Evolutionary conservation across 2,888 invertebrate species (phyloP).

Genomic region (Camptogramma bilineatum): DNA sequence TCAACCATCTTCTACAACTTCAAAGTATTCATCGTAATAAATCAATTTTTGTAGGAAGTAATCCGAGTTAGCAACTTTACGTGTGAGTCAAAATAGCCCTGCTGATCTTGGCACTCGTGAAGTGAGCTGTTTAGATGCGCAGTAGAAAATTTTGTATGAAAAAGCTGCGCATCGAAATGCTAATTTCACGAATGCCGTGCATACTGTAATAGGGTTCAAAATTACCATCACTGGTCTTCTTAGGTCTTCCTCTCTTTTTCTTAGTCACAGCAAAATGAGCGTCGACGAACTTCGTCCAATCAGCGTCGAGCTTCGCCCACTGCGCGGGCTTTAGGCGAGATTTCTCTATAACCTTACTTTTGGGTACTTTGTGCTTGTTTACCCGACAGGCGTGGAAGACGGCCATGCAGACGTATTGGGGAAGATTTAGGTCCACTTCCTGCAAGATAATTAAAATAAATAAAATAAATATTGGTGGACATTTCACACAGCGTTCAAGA

Average conservation of each 20-base stretch:
- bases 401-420: conserved; percentile 88
- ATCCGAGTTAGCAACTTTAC: no score
- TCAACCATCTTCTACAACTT: no score
- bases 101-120: no score
- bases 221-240: conserved; percentile 49
- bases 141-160: no score
- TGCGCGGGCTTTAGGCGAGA: conserved; percentile 86
- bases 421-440: conserved; percentile 84
- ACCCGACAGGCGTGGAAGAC: conserved; percentile 87
- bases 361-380: conserved; percentile 84
- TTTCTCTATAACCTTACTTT: conserved; percentile 82
- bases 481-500: no score
- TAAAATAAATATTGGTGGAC: neutral
- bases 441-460: conserved; percentile 60
- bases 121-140: no score
- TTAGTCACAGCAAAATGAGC: conserved; percentile 62
- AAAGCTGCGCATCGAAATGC: no score
- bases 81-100: no score
- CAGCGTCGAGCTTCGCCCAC: conserved; percentile 85
- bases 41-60: no score
- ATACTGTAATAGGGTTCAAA: neutral
- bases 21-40: no score
- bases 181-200: no score
- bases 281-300: conserved; percentile 84
- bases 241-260: conserved; percentile 56